Conservation (phyloP, 2,113 vertebrate species). For the Paracanthobrama guichenoti region DNA sequence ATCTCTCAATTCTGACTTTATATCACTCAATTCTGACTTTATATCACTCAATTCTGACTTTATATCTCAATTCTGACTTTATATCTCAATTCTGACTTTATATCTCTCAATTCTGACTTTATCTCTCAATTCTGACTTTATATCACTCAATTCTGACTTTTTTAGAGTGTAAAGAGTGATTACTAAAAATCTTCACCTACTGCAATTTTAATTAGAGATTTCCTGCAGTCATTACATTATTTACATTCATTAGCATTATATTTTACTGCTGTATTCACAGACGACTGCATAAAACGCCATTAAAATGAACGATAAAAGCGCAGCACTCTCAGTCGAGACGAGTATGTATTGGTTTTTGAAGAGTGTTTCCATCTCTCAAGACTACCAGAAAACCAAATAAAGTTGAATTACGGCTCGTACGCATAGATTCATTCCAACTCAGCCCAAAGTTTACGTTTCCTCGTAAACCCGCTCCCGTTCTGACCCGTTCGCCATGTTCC, state of each 20-base stretch:
- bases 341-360: slow-evolving; percentile 46
- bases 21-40: too few species aligned
- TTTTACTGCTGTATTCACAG: slow-evolving; percentile 62
- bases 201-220: too few species aligned
- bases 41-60: too few species aligned
- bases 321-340: slow-evolving; percentile 53
- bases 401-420: slow-evolving; percentile 74
- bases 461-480: slow-evolving; percentile 71
- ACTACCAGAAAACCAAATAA: slow-evolving; percentile 69
- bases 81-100: too few species aligned
- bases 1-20: too few species aligned
- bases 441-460: slow-evolving; percentile 68
- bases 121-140: too few species aligned
- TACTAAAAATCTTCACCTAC: too few species aligned
- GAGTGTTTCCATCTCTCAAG: slow-evolving; percentile 55
- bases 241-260: slow-evolving; percentile 8
- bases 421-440: slow-evolving; percentile 76
- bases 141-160: too few species aligned
- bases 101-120: too few species aligned
- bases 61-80: too few species aligned
- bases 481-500: slow-evolving; percentile 74
- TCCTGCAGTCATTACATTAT: neutral
- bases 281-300: slow-evolving; percentile 56
- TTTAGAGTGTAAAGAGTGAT: too few species aligned
- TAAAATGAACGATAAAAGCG: slow-evolving; percentile 51